Evolutionary conservation across 2,797 vertebrate genomes (phyloP), one percentile per base, ranked within the genome.

Genomic region (Notoglanidium macrostoma): DNA sequence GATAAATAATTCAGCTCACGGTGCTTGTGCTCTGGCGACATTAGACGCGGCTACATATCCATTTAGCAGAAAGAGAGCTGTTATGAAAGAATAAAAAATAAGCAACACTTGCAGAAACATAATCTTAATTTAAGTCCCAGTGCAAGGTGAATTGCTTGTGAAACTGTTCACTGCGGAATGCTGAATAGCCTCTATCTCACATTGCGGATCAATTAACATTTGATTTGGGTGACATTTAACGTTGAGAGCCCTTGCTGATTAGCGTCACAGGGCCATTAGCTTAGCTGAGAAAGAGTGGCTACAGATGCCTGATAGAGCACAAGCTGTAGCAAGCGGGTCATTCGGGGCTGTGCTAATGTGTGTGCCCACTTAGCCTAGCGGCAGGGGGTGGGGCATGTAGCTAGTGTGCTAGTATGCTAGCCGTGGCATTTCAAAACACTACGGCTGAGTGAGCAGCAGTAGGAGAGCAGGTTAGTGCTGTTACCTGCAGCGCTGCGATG

Each of bases 1-100:
- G 70, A 81, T 88, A 70, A 88, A 88, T 85, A 85, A 88, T 85
- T 86, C 78, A 63, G 15, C 65, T 32, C 29, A 61, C 67, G 35
- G 17, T n/a, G 59, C 76, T 82, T 68, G 40, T 86, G 78, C 49
- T 61, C 46, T 19, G 44, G 73, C 49, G n/a, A 49, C 63, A 54
- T 79, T 40, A 29, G 77, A 12, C 26, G 59, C 54, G 29, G 70
- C 23, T 59, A 79, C 82, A 83, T 67, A 68, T 29, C 65, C 46
- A 63, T 81, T 85, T 80, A 87, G 76, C 55, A 61, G n/a, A 79
- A 68, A 73, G 29, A 67, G 61, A 54, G n/a, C 79, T 67, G 26
- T 51, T 85, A 65, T 63, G 84, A 46, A 29, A 21, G 35, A 54
- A 65, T 83, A 57, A 68, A 77, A 29, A 55, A 55, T 57, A 59